These are phyloP conservation scores for Erythrocercus mccallii DNA, from an alignment of 2,113 vertebrate genomes.

Conservation along the genomic window DNA sequence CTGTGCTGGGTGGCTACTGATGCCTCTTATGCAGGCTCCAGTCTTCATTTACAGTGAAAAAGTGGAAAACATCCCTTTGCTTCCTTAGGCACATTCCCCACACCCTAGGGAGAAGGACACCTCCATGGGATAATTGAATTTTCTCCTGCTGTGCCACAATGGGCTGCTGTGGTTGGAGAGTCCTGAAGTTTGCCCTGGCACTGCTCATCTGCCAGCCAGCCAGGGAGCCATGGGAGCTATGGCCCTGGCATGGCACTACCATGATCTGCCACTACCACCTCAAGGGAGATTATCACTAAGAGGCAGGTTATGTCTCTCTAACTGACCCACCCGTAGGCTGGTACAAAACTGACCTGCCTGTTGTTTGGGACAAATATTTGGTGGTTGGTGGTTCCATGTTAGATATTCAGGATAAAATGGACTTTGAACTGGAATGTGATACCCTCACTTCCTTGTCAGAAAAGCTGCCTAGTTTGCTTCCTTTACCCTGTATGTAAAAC, in stretches of 20 bases:
- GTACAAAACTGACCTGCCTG: background rate
- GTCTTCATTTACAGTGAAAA: background rate
- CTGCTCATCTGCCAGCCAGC: background rate
- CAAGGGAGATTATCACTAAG: background rate
- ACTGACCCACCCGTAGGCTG: accelerated
- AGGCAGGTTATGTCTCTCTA: background rate
- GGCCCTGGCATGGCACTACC: background rate
- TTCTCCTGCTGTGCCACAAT: background rate
- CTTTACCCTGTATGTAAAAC: background rate
- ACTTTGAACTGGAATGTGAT: background rate
- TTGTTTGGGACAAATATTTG: conserved; percentile 39
- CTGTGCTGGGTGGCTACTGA: background rate
- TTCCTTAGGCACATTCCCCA: background rate
- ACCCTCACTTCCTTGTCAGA: background rate
- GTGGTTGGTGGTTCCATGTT: background rate
- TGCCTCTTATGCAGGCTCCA: background rate
- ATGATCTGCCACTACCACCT: background rate
- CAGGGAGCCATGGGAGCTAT: background rate
- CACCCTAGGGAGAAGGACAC: background rate
- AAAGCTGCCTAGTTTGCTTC: background rate
- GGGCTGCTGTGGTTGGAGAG: background rate
- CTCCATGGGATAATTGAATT: background rate
- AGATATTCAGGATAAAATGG: background rate
- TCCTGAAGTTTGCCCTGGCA: background rate
- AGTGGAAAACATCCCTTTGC: background rate